A percentile compares a stretch with the other conserved stretches of the same genome.
Evolutionary conservation across 2,888 invertebrate genomes (phyloP).

Genomic region (Eutolmus rufibarbis): DNA sequence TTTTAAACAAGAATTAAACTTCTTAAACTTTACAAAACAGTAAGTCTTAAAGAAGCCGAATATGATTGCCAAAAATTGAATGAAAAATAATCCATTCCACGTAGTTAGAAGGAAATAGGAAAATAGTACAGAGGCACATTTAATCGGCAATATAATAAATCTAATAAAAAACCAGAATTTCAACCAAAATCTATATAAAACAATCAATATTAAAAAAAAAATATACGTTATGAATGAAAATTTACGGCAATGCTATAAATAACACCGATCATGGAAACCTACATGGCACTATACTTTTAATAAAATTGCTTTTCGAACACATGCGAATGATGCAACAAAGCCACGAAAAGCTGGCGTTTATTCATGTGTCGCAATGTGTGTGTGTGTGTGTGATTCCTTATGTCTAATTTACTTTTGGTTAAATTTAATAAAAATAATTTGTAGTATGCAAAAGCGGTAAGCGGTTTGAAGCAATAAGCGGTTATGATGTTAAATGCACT

Average conservation of each 20-base stretch:
- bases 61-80: background rate
- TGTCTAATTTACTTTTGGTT: background rate
- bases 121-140: conserved; percentile 39
- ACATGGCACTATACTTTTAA: background rate
- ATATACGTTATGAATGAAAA: conserved; percentile 53
- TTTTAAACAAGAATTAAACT: background rate
- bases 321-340: conserved; percentile 7
- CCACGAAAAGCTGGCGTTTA: background rate
- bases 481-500: background rate
- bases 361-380: background rate
- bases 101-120: conserved; percentile 51
- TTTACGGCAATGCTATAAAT: conserved; percentile 49
- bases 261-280: conserved; percentile 10
- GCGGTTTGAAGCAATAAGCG: background rate
- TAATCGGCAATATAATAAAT: conserved; percentile 33
- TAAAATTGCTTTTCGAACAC: background rate
- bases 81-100: background rate
- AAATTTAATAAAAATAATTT: background rate
- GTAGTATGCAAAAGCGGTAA: conserved; percentile 8
- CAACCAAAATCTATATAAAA: conserved; percentile 52
- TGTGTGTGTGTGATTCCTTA: conserved; percentile 4
- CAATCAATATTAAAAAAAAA: conserved; percentile 45
- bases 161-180: conserved; percentile 50
- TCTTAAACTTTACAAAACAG: background rate
- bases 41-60: background rate